These are phyloP conservation scores for Nicator chloris DNA, from an alignment of 2,113 vertebrate genomes.

Conservation along the genomic window DNA sequence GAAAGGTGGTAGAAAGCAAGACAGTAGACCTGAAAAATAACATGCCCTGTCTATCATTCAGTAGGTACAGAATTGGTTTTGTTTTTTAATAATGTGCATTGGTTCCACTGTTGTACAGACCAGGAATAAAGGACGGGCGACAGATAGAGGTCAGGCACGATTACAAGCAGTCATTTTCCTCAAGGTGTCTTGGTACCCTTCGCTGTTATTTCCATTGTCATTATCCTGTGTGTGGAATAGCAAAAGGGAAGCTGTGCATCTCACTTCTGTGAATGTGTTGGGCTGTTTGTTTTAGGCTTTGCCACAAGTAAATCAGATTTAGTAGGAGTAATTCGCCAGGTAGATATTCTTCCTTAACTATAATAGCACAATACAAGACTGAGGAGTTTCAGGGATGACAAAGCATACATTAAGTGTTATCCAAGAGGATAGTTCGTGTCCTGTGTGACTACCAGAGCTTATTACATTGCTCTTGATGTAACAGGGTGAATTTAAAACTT, in stretches of 20 bases:
- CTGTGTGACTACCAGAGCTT: not conserved
- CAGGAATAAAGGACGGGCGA: not conserved
- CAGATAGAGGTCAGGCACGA: constrained; percentile 49
- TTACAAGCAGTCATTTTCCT: constrained; percentile 3
- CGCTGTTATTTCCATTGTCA: constrained; percentile 9
- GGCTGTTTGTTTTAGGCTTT: constrained; percentile 49
- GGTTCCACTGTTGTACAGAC: constrained; percentile 21
- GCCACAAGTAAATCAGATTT: constrained; percentile 54
- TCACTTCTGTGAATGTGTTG: not conserved
- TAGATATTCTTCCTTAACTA: constrained; percentile 22
- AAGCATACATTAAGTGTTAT: constrained; percentile 45
- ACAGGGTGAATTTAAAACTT: constrained; percentile 39
- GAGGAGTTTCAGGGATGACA: constrained; percentile 34
- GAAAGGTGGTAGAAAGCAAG: constrained; percentile 19
- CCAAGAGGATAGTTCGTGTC: not conserved
- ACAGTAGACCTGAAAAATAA: constrained; percentile 21
- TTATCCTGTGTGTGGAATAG: constrained; percentile 23
- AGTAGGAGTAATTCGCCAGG: constrained; percentile 36
- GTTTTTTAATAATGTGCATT: constrained; percentile 54
- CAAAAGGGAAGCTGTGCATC: constrained; percentile 18
- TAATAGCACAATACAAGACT: not conserved
- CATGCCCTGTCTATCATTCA: not conserved
- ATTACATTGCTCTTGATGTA: constrained; percentile 31
- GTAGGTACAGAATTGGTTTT: constrained; percentile 46
- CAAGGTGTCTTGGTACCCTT: constrained; percentile 19